A percentile compares a stretch with the other conserved stretches of the same genome.
These are phyloP conservation scores for Zaprionus ghesquierei DNA, from an alignment of 1,140 invertebrate genomes.

Conservation along the genomic window DNA sequence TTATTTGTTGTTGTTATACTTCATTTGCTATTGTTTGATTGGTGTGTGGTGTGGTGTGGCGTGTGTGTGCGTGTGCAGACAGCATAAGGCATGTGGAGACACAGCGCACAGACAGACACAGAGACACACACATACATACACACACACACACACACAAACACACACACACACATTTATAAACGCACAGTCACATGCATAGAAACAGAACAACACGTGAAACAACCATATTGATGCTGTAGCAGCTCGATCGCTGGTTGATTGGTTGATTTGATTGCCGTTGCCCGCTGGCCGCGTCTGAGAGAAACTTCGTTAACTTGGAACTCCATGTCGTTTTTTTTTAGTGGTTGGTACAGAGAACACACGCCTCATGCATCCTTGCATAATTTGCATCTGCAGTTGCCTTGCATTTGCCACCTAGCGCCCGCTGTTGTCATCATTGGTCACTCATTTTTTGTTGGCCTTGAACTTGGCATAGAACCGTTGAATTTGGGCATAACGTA, in stretches of 20 bases:
- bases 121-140: background rate
- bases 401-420: slow-evolving; percentile 62
- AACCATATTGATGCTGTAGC: slow-evolving; percentile 49
- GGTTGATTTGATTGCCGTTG: slow-evolving; percentile 44
- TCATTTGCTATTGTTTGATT: background rate
- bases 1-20: background rate
- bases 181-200: slow-evolving; percentile 6
- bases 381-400: slow-evolving; percentile 67
- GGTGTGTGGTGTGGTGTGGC: background rate
- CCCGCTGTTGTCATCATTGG: slow-evolving; percentile 25
- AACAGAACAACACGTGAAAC: slow-evolving; percentile 44
- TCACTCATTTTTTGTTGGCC: slow-evolving; percentile 80
- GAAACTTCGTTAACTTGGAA: slow-evolving; percentile 75
- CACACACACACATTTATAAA: background rate
- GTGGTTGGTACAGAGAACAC: slow-evolving; percentile 71
- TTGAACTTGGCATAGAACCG: slow-evolving; percentile 82
- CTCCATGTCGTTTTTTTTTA: slow-evolving; percentile 69
- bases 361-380: slow-evolving; percentile 68
- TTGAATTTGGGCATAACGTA: slow-evolving; percentile 79
- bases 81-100: background rate
- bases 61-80: background rate
- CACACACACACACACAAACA: slow-evolving; percentile 18
- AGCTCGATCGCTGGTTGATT: slow-evolving; percentile 50
- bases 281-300: slow-evolving; percentile 53
- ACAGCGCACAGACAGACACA: background rate